Percentiles rank a stretch among this genome's conserved stretches.
These are phyloP conservation scores for Drosophila sechellia DNA, from an alignment of 1,140 invertebrate species.

Conservation along the genomic window DNA sequence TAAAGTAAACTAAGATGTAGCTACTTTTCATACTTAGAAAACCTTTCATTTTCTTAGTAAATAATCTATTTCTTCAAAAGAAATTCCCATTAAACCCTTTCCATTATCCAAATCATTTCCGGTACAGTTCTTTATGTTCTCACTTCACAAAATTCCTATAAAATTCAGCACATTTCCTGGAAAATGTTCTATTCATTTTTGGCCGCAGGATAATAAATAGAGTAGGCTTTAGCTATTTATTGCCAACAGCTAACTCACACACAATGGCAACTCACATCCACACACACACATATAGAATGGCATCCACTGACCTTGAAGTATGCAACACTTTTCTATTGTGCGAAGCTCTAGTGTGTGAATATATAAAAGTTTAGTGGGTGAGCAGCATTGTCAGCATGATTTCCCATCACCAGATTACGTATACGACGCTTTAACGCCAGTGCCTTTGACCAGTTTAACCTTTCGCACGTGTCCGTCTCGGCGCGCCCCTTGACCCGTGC, in stretches of 20 bases:
- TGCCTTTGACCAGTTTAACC: constrained; percentile 70
- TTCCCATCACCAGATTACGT: constrained; percentile 53
- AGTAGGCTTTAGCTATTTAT: constrained; percentile 36
- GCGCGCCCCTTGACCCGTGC: not conserved
- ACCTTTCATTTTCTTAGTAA: no score
- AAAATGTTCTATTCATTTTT: constrained; percentile 33
- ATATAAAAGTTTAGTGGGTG: constrained; percentile 13
- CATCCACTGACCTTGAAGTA: constrained; percentile 71
- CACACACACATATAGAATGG: constrained; percentile 21
- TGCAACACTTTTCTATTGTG: constrained; percentile 70
- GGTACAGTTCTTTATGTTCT: not conserved
- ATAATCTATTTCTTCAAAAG: not conserved
- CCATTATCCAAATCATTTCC: not conserved
- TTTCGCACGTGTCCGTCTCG: constrained; percentile 62
- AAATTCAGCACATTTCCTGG: constrained; percentile 8
- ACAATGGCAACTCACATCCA: not conserved
- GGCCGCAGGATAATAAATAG: constrained; percentile 35
- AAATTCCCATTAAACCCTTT: not conserved
- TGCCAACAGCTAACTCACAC: constrained; percentile 13
- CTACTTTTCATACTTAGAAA: not conserved
- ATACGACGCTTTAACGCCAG: constrained; percentile 65
- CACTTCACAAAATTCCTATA: constrained; percentile 9
- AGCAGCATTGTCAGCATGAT: constrained; percentile 62
- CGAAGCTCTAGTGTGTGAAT: constrained; percentile 10
- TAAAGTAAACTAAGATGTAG: no score